These are phyloP conservation scores for Lithophane semibrunnea DNA, from an alignment of 2,888 invertebrate species.

Conservation along the genomic window DNA sequence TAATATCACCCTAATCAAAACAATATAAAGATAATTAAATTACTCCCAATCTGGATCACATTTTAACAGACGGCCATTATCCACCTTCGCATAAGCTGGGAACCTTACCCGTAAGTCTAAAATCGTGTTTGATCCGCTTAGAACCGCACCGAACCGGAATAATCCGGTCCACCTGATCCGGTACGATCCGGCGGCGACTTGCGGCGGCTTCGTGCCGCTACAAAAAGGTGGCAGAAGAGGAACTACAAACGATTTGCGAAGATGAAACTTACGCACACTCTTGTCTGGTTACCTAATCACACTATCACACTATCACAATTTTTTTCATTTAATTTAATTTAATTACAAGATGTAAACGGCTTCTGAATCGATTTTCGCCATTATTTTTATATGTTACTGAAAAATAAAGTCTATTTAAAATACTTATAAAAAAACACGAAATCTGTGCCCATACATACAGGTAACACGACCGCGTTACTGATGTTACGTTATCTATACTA, in stretches of 20 bases:
- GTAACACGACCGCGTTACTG: background rate
- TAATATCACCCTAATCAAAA: slow-evolving; percentile 21
- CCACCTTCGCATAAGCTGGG: slow-evolving; percentile 79
- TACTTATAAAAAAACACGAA: background rate
- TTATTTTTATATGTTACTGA: too few species aligned
- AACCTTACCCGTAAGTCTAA: slow-evolving; percentile 84
- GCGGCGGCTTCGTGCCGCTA: slow-evolving; percentile 75
- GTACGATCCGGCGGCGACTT: slow-evolving; percentile 82
- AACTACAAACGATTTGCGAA: background rate
- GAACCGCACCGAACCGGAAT: slow-evolving; percentile 85
- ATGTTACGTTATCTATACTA: too few species aligned
- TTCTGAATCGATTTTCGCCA: too few species aligned
- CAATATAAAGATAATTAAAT: slow-evolving; percentile 60
- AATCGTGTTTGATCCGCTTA: slow-evolving; percentile 88
- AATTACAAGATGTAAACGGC: too few species aligned
- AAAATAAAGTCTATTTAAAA: background rate
- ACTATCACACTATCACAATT: too few species aligned
- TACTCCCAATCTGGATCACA: slow-evolving; percentile 62
- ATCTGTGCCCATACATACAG: too few species aligned
- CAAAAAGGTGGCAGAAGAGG: background rate
- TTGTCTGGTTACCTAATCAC: background rate
- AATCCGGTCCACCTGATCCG: slow-evolving; percentile 89
- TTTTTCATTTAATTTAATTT: too few species aligned
- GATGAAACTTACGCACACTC: background rate
- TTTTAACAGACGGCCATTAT: slow-evolving; percentile 74